Evolutionary conservation across 2,113 vertebrate genomes (phyloP).

Genomic region (Leucopternis melanops): DNA sequence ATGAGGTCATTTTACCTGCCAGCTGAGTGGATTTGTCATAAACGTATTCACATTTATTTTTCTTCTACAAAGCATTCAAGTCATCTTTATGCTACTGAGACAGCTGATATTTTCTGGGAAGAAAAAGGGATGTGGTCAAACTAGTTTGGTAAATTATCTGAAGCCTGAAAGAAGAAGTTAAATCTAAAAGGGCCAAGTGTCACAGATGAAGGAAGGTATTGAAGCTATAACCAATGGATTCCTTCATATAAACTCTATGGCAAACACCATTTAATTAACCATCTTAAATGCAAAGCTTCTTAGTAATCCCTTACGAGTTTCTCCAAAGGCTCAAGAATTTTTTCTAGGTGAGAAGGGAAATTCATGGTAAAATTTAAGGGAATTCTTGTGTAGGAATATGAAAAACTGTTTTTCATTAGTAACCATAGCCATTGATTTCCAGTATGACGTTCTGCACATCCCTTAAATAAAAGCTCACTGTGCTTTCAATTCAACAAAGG

Average conservation of each 20-base stretch:
- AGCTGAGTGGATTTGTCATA: slow-evolving; percentile 3
- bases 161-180: not conserved
- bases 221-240: not conserved
- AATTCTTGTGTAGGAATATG: not conserved
- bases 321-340: not conserved
- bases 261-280: not conserved
- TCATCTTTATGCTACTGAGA: not conserved
- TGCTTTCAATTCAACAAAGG: not conserved
- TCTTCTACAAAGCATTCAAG: not conserved
- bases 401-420: not conserved
- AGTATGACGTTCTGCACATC: not conserved
- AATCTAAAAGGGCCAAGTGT: not conserved
- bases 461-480: not conserved
- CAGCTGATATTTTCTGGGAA: slow-evolving; percentile 1
- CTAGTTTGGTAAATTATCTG: not conserved
- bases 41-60: not conserved
- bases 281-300: not conserved
- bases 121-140: not conserved
- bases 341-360: not conserved
- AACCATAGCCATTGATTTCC: not conserved
- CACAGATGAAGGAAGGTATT: not conserved
- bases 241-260: not conserved
- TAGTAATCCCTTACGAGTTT: not conserved
- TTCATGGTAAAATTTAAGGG: not conserved
- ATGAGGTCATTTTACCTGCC: not conserved